These are phyloP conservation scores for Heliconius ethilla DNA, from an alignment of 2,888 invertebrate genomes.

Conservation along the genomic window DNA sequence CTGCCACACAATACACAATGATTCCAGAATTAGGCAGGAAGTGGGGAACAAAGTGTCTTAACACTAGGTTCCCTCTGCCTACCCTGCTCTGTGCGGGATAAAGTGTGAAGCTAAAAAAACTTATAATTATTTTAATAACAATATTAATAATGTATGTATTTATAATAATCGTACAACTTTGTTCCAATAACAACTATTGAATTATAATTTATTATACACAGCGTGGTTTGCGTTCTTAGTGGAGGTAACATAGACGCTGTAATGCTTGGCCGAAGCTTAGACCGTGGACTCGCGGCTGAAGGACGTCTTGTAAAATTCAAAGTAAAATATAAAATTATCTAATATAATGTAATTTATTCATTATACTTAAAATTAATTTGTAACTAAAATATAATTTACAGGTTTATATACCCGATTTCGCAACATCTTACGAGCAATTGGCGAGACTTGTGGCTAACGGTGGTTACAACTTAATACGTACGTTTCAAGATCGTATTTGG, in stretches of 20 bases:
- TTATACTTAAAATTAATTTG: background rate
- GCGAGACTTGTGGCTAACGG: conserved; percentile 85
- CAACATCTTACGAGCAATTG: conserved; percentile 86
- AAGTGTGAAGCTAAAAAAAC: no score
- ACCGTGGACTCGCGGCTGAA: conserved; percentile 93
- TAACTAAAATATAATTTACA: conserved; percentile 42
- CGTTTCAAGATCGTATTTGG: conserved; percentile 96
- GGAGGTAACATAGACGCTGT: conserved; percentile 95
- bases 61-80: no score
- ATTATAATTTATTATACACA: conserved; percentile 60
- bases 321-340: conserved; percentile 55
- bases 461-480: conserved; percentile 92
- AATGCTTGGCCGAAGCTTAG: conserved; percentile 89
- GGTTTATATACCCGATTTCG: conserved; percentile 60
- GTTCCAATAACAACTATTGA: background rate
- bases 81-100: no score
- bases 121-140: no score
- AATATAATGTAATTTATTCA: background rate
- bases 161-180: background rate
- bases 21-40: no score
- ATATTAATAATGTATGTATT: background rate
- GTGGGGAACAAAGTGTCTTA: no score
- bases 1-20: no score
- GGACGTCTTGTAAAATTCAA: conserved; percentile 84
- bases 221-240: conserved; percentile 91